Base-by-base conservation (phyloP, 2,888 invertebrate species). In the Beris chalybata region DNA sequence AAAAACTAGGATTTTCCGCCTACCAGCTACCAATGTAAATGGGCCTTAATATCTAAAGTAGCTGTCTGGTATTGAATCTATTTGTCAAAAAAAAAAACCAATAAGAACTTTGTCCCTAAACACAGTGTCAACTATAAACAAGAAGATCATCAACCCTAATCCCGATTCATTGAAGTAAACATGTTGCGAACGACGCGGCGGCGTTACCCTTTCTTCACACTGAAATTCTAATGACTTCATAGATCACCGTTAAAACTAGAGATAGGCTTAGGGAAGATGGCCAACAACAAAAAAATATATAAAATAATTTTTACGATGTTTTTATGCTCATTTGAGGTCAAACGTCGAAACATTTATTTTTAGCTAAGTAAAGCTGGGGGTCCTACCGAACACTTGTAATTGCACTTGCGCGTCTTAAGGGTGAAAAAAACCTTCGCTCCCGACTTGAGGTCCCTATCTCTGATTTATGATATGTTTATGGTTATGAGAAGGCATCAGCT, bases 391-490 rank as follows among this genome's bases (percentile, higher is more conserved):
- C 64, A 65, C 64, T 65, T 56, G 64, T 56, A 65, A 44, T 22
- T 30, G 13, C 15, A 32, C 31, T 50, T 45, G 48, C 48, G 48
- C 48, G 31, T 65, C 64, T 29, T 30, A 44, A 48, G 56, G 48
- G 47, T 47, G 38, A 31, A 32, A 22, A 48, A 56, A 65, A 65
- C 32, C 38, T 56, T 56, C 13, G n/a, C 38, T 65, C 48, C 31
- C 53, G 45, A 54, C 64, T 64, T 48, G 48, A 56, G 64, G 64
- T 65, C 64, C 56, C 64, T 55, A 65, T 65, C 30, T 65, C 64
- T 65, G 56, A 65, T 65, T 65, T 65, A 65, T 65, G 55, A 48
- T 32, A 65, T 65, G 56, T 65, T 65, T 65, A 65, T 65, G 43
- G 48, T 45, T 65, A 65, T 65, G 55, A 22, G 22, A 65, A 65